Evolutionary conservation across 2,113 vertebrate genomes (phyloP).

Genomic region (Saguinus imperator): DNA sequence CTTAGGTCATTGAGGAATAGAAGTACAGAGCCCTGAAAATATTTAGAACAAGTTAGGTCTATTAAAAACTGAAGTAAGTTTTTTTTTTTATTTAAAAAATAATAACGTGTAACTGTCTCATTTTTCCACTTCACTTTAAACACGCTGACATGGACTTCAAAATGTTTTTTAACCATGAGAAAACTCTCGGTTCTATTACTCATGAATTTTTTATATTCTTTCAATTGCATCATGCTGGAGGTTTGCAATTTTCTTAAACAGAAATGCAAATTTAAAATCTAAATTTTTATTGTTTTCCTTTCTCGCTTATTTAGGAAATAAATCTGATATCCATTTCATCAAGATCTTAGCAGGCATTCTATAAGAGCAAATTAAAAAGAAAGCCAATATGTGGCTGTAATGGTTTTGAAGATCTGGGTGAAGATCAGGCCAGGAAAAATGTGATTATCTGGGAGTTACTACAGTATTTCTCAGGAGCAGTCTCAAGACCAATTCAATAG

Average conservation of each 20-base stretch:
- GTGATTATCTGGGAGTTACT: background rate
- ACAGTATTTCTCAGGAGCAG: background rate
- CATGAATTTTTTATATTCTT: background rate
- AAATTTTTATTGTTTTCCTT: background rate
- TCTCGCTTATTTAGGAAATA: background rate
- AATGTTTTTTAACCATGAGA: background rate
- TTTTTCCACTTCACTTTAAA: background rate
- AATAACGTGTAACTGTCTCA: background rate
- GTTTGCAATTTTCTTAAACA: background rate
- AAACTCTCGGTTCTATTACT: background rate
- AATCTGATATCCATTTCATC: background rate
- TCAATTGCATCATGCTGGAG: background rate
- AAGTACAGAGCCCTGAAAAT: background rate
- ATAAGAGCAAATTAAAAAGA: background rate
- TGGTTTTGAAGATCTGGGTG: background rate
- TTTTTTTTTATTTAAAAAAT: conserved; percentile 13
- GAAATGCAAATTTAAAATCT: background rate
- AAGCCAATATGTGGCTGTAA: background rate
- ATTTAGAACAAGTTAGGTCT: background rate
- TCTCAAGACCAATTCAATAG: background rate
- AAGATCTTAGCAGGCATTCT: background rate
- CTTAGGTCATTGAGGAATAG: background rate
- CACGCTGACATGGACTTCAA: background rate
- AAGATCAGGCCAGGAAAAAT: background rate
- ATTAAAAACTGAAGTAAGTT: background rate